A percentile compares a stretch with the other conserved stretches of the same genome.
phyloP scores from a whole-genome alignment of 1,140 invertebrate genomes.

The Polyergus mexicanus region DNA sequence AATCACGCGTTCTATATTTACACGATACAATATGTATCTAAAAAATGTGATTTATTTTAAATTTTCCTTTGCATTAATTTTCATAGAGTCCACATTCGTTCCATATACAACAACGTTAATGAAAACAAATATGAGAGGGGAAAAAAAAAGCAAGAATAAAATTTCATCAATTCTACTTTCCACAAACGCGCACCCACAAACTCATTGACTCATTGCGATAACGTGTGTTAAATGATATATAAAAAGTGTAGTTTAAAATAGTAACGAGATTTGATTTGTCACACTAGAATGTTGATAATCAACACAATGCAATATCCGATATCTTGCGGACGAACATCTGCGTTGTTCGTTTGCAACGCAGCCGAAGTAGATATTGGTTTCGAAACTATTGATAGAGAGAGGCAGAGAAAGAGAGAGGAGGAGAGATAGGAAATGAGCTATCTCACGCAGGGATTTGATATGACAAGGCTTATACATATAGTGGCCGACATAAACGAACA shows the following conservation, averaged over 20 bases:
- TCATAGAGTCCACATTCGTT: conserved; percentile 5
- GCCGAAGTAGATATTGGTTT: neutral
- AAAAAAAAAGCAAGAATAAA: neutral
- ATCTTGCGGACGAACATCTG: neutral
- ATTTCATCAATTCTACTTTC: neutral
- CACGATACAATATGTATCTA: neutral
- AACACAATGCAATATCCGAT: neutral
- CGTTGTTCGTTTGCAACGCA: neutral
- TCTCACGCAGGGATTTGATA: conserved; percentile 55
- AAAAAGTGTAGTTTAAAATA: too few relatives aligned
- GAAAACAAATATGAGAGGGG: neutral
- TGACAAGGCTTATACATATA: conserved; percentile 31
- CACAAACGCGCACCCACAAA: neutral
- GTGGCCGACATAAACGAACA: conserved; percentile 37
- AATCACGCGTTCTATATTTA: neutral
- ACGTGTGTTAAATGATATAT: neutral
- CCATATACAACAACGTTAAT: neutral
- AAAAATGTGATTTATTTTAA: neutral
- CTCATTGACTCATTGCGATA: neutral
- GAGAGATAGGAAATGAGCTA: conserved; percentile 12
- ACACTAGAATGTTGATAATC: neutral
- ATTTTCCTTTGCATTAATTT: neutral
- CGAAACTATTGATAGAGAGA: neutral
- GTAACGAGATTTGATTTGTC: neutral
- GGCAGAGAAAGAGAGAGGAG: too few relatives aligned